Evolutionary conservation across 2,888 invertebrate genomes (phyloP).

Genomic region (Globia sparganii): DNA sequence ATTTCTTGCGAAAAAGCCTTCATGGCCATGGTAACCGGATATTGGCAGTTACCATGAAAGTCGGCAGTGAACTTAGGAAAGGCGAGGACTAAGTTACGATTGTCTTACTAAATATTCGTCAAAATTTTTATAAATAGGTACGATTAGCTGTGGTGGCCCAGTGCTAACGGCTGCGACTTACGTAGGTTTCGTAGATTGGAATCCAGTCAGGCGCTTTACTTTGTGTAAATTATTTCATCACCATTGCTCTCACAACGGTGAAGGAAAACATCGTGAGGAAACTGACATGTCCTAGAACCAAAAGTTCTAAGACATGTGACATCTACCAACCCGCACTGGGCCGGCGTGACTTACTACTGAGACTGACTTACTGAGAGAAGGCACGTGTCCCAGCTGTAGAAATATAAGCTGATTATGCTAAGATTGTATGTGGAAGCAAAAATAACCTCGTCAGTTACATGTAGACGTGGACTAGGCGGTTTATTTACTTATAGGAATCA

Average conservation of each 20-base stretch:
- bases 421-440: not conserved
- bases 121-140: not conserved
- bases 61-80: constrained; percentile 9
- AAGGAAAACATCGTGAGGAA: too few species aligned
- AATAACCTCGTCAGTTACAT: not conserved
- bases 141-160: not conserved
- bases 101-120: not conserved
- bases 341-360: too few species aligned
- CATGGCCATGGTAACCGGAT: constrained; percentile 39
- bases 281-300: not conserved
- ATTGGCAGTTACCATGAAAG: constrained; percentile 9
- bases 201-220: not conserved
- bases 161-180: not conserved
- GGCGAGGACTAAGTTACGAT: constrained; percentile 10
- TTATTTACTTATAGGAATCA: not conserved
- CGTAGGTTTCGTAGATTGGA: not conserved
- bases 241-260: not conserved
- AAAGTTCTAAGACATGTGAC: not conserved
- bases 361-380: too few species aligned
- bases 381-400: too few species aligned
- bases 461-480: not conserved
- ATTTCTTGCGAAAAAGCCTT: constrained; percentile 26
- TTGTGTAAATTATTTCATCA: not conserved
- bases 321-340: not conserved
- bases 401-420: not conserved